A percentile compares a stretch with the other conserved stretches of the same genome.
phyloP scores from a whole-genome alignment of 64 coral and sea anemone genomes.

The Montipora cactus region DNA sequence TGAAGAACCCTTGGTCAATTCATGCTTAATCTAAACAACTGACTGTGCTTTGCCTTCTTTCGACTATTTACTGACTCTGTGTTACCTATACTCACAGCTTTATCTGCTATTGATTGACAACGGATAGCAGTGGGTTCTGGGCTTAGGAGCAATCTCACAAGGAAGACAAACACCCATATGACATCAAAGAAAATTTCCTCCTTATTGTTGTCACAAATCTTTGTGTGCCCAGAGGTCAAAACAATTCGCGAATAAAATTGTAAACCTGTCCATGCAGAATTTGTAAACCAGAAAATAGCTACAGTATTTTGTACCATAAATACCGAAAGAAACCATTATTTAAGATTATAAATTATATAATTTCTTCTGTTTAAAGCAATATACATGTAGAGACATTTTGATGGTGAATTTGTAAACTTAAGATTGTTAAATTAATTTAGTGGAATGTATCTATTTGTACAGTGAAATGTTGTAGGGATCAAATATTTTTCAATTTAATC shows the following conservation, averaged over 20 bases:
- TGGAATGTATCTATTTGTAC: slow-evolving; percentile 33
- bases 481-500: background rate
- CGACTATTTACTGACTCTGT: slow-evolving; percentile 42
- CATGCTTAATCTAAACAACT: background rate
- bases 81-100: slow-evolving; percentile 58
- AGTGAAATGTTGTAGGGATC: slow-evolving; percentile 12
- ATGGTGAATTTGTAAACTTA: slow-evolving; percentile 27
- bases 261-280: background rate
- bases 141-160: slow-evolving; percentile 12
- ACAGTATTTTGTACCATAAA: slow-evolving; percentile 19
- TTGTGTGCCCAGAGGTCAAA: background rate
- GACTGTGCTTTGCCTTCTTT: background rate
- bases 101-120: slow-evolving; percentile 54
- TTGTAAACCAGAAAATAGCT: background rate
- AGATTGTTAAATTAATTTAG: background rate
- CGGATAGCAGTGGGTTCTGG: slow-evolving; percentile 52
- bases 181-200: slow-evolving; percentile 7
- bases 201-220: background rate
- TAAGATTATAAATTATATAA: slow-evolving; percentile 16
- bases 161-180: slow-evolving; percentile 33
- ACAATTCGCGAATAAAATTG: background rate
- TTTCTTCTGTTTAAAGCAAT: slow-evolving; percentile 9
- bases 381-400: background rate
- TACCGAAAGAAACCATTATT: background rate
- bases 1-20: too few species aligned